Conservation (phyloP, 2,888 invertebrate species). For the Tetheella fluctuosa region DNA sequence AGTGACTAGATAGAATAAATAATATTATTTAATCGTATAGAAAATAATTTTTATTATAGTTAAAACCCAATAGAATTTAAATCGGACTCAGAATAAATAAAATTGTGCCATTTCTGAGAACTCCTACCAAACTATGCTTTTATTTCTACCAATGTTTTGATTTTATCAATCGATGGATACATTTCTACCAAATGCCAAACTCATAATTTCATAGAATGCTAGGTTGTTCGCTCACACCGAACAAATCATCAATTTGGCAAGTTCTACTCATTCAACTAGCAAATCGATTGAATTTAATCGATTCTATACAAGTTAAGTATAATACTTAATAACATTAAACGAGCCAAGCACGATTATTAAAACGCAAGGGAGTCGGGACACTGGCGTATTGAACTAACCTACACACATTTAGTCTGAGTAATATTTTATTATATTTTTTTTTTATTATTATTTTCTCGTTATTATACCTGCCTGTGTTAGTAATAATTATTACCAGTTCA, state of each 20-base stretch:
- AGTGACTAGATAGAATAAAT: slow-evolving; percentile 15
- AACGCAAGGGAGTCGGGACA: slow-evolving; percentile 37
- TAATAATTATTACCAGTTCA: slow-evolving; percentile 46
- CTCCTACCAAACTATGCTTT: background rate
- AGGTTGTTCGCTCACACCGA: slow-evolving; percentile 66
- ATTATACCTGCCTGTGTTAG: slow-evolving; percentile 49
- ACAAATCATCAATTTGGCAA: slow-evolving; percentile 63
- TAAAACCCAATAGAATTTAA: background rate
- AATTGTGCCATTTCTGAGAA: background rate
- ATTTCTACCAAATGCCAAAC: slow-evolving; percentile 10
- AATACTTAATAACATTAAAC: slow-evolving; percentile 52
- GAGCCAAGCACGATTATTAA: slow-evolving; percentile 73
- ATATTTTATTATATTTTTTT: slow-evolving; percentile 51
- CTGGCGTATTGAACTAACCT: slow-evolving; percentile 60
- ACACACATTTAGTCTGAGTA: slow-evolving; percentile 56
- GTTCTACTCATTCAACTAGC: slow-evolving; percentile 44
- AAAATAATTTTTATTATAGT: background rate
- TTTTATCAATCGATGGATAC: background rate
- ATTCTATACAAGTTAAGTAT: slow-evolving; percentile 28
- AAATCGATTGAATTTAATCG: slow-evolving; percentile 21
- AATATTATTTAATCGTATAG: background rate
- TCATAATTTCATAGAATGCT: slow-evolving; percentile 23
- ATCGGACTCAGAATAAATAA: background rate
- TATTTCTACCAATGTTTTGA: background rate
- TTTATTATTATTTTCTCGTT: slow-evolving; percentile 41